Evolutionary conservation across 1,140 invertebrate species (phyloP).

Genomic region (Drosophila lowei): DNA sequence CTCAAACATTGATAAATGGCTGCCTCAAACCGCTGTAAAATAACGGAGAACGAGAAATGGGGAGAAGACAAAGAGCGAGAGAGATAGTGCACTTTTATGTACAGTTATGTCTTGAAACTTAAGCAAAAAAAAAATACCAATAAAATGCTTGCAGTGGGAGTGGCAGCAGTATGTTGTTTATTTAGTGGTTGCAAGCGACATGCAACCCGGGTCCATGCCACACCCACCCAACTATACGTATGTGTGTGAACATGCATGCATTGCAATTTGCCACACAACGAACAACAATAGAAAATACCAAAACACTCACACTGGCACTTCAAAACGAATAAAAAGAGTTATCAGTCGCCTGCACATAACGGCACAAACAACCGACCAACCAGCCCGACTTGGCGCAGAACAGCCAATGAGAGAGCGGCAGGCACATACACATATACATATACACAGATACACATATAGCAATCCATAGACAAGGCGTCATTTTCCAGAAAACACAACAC

Average conservation of each 20-base stretch:
- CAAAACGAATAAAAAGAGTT: constrained; percentile 53
- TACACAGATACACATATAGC: constrained; percentile 22
- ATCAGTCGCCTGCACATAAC: constrained; percentile 49
- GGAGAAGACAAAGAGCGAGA: neutral
- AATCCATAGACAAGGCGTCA: constrained; percentile 66
- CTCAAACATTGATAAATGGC: constrained; percentile 22
- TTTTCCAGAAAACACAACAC: constrained; percentile 77
- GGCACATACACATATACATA: constrained; percentile 25
- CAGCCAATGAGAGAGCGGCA: constrained; percentile 66
- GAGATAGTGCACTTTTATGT: constrained; percentile 41
- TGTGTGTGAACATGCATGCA: neutral
- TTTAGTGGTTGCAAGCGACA: constrained; percentile 71
- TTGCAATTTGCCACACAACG: constrained; percentile 27
- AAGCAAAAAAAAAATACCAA: constrained; percentile 45
- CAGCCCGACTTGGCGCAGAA: constrained; percentile 64
- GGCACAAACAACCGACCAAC: constrained; percentile 32
- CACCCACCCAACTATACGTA: constrained; percentile 60
- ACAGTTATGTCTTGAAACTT: constrained; percentile 36
- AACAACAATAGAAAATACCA: constrained; percentile 49
- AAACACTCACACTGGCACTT: constrained; percentile 15
- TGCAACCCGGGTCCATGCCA: constrained; percentile 33
- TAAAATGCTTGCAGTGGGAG: constrained; percentile 50
- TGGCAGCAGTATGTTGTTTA: constrained; percentile 54
- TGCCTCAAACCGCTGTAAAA: neutral
- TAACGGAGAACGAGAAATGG: neutral